These are phyloP conservation scores for Neocloeon triangulifer DNA, from an alignment of 1,140 invertebrate species.

Conservation along the genomic window DNA sequence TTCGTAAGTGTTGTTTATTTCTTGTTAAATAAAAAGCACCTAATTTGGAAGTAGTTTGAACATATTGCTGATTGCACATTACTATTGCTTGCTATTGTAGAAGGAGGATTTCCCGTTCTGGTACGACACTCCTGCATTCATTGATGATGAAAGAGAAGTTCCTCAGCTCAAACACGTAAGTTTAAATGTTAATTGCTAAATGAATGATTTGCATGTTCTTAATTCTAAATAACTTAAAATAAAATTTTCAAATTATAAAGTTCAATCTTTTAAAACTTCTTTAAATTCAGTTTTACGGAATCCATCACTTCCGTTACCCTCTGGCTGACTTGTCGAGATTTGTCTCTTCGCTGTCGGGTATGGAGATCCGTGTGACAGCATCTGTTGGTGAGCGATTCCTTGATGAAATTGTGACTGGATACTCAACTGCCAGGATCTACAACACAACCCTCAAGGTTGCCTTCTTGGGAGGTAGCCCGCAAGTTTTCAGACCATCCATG, in stretches of 20 bases:
- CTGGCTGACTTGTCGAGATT: slow-evolving; percentile 50
- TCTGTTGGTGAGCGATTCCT: slow-evolving; percentile 76
- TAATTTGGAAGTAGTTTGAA: slow-evolving; percentile 2
- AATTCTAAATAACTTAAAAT: too few relatives aligned
- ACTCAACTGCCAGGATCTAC: slow-evolving; percentile 64
- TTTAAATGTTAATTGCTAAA: slow-evolving; percentile 10
- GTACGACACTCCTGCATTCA: slow-evolving; percentile 26
- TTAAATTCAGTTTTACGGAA: slow-evolving; percentile 55
- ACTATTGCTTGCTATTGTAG: slow-evolving; percentile 17
- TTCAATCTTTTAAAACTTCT: not conserved
- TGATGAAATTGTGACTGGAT: slow-evolving; percentile 67
- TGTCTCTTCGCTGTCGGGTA: slow-evolving; percentile 40
- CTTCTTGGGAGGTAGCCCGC: slow-evolving; percentile 71
- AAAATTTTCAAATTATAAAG: too few relatives aligned
- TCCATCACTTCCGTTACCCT: slow-evolving; percentile 62
- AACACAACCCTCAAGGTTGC: slow-evolving; percentile 58
- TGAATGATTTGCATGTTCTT: slow-evolving; percentile 4
- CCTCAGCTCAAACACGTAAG: slow-evolving; percentile 45
- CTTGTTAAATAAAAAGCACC: slow-evolving; percentile 1
- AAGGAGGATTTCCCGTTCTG: slow-evolving; percentile 57
- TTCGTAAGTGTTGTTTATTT: slow-evolving; percentile 27
- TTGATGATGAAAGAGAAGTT: slow-evolving; percentile 2
- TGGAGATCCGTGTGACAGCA: slow-evolving; percentile 69
- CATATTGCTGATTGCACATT: not conserved
- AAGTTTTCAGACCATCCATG: slow-evolving; percentile 87